These are phyloP conservation scores for Oncorhynchus gorbuscha DNA, from an alignment of 2,113 vertebrate genomes.

Conservation along the genomic window DNA sequence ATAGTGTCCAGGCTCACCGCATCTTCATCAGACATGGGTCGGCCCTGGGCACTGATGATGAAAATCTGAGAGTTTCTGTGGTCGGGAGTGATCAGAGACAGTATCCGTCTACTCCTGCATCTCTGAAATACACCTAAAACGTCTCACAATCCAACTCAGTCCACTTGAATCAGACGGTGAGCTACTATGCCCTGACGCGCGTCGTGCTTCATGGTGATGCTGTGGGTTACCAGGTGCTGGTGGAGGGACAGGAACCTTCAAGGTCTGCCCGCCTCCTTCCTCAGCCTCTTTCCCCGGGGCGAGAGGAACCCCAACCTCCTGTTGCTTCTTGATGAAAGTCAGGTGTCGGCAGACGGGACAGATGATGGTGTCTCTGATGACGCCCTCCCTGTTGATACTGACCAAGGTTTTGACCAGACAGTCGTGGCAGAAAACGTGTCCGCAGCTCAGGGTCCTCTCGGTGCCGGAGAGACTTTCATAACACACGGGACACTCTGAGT, in stretches of 20 bases:
- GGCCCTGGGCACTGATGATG: slow-evolving; percentile 84
- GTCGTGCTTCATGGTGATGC: slow-evolving; percentile 24
- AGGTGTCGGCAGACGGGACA: slow-evolving; percentile 92
- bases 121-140: slow-evolving; percentile 43
- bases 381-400: slow-evolving; percentile 70
- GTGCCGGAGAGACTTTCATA: slow-evolving; percentile 81
- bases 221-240: background rate
- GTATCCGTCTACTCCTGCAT: slow-evolving; percentile 29
- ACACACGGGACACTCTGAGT: slow-evolving; percentile 86
- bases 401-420: slow-evolving; percentile 92
- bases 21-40: slow-evolving; percentile 82
- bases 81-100: slow-evolving; percentile 50
- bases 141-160: slow-evolving; percentile 23
- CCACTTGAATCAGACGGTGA: background rate
- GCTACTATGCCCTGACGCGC: background rate
- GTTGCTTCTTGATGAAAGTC: slow-evolving; percentile 86
- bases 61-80: slow-evolving; percentile 81
- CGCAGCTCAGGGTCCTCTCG: slow-evolving; percentile 85
- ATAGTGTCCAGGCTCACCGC: slow-evolving; percentile 57
- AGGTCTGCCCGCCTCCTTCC: slow-evolving; percentile 46
- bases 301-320: slow-evolving; percentile 27
- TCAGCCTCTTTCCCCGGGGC: slow-evolving; percentile 2
- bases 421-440: slow-evolving; percentile 94
- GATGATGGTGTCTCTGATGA: slow-evolving; percentile 78
- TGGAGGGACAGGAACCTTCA: slow-evolving; percentile 74